Base-by-base conservation (phyloP, 2,888 invertebrate species). In the Tetanocera ferruginea region DNA sequence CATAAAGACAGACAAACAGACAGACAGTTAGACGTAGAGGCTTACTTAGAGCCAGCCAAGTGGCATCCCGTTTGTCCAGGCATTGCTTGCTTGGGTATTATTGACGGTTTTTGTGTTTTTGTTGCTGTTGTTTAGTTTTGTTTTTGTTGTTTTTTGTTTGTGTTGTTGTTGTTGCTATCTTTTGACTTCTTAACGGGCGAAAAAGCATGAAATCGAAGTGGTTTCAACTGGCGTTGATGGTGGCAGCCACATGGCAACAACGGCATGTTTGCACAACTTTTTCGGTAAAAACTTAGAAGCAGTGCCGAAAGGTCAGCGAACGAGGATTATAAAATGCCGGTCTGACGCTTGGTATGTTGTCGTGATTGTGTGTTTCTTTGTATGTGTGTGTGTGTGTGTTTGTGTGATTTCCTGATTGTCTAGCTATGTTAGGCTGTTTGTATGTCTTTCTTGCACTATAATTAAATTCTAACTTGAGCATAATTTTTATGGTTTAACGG, bases 151-250 rank as follows among this genome's bases (percentile, higher is more conserved):
- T 25, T 28, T n/a, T 52, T 17, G 52, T 52, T 52, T 25, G 14
- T 51, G 49, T 37, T 67, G 49, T 37, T 52, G 64, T 74, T 19
- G 62, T 28, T 43, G 64, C 25, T 60, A 75, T 64, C 57, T 57
- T 76, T 76, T 69, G 76, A 69, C 67, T 76, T 67, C 67, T 67
- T 52, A 70, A 64, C 70, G 70, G 14, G 76, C 62, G 52, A 70
- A 62, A 70, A 43, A 62, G 34, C 64, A 76, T 69, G 76, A 70
- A 70, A 76, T 60, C 60, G 70, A 43, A 55, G 75, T 25, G 43
- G 37, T n/a, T 64, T 67, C 66, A 34, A n/a, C 64, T 66, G 74
- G 34, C 75, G 23, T 51, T 51, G 64, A 34, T 31, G 34, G 49
- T 74, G 28, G 73, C 62, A 49, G 31, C 62, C 73, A 51, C 75